phyloP scores from a whole-genome alignment of 2,113 vertebrate species.

The Gnathonemus longibarbis region DNA sequence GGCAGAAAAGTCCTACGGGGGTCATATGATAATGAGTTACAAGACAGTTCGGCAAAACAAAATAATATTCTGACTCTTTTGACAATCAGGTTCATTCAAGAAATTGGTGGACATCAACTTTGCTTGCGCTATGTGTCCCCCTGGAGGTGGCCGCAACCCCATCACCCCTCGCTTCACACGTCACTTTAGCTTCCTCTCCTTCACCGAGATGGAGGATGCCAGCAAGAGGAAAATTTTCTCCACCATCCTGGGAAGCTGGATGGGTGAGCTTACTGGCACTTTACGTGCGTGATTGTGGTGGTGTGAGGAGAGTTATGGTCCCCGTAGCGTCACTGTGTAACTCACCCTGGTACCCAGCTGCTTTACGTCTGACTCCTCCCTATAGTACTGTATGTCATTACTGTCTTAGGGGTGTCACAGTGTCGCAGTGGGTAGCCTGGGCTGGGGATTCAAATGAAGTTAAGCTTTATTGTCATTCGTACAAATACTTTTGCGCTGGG shows the following conservation, averaged over 20 bases:
- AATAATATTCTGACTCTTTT: neutral
- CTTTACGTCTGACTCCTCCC: neutral
- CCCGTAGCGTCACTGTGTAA: neutral
- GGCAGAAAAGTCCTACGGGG: too few relatives aligned
- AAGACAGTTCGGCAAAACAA: neutral
- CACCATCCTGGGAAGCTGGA: slow-evolving; percentile 79
- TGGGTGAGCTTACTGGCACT: slow-evolving; percentile 59
- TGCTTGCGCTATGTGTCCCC: slow-evolving; percentile 82
- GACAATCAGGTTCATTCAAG: slow-evolving; percentile 69
- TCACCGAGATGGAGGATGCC: slow-evolving; percentile 75
- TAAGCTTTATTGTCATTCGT: neutral
- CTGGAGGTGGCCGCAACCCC: slow-evolving; percentile 77
- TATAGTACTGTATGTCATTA: neutral
- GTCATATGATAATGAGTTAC: too few relatives aligned
- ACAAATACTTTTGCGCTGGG: neutral
- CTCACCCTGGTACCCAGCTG: neutral
- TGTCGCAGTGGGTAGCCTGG: neutral
- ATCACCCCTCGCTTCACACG: slow-evolving; percentile 74
- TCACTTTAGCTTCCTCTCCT: slow-evolving; percentile 84
- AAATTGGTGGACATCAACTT: slow-evolving; percentile 83
- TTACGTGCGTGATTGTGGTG: neutral
- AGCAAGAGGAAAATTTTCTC: slow-evolving; percentile 82
- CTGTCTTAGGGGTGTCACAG: neutral
- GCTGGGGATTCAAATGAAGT: neutral
- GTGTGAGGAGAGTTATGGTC: neutral